A percentile compares a stretch with the other conserved stretches of the same genome.
phyloP scores from a whole-genome alignment of 2,797 vertebrate genomes.

The Cichlasoma orientale region DNA sequence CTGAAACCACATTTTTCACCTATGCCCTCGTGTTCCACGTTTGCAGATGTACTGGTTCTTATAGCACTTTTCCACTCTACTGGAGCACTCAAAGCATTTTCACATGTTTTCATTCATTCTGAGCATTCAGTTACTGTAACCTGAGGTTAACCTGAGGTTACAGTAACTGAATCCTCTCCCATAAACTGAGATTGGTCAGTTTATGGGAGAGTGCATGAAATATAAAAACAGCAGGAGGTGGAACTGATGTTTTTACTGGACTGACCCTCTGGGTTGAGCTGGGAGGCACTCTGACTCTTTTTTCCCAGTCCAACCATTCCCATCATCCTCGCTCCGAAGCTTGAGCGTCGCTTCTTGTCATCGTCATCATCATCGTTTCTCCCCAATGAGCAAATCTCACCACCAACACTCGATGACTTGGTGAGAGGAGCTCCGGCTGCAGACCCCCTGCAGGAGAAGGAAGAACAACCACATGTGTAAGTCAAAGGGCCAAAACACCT shows the following conservation, averaged over 20 bases:
- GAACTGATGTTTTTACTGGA: conserved; percentile 5
- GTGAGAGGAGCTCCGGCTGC: conserved; percentile 81
- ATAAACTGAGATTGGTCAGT: not conserved
- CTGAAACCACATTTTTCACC: too few species aligned
- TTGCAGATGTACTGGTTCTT: not conserved
- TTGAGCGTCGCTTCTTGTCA: conserved; percentile 92
- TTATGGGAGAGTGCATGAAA: not conserved
- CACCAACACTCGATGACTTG: conserved; percentile 90
- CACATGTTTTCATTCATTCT: too few species aligned
- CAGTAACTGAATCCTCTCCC: too few species aligned
- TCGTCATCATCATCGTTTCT: conserved; percentile 93
- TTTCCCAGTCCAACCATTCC: conserved; percentile 94
- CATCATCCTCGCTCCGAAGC: conserved; percentile 94
- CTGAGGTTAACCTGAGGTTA: too few species aligned
- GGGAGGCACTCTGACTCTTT: conserved; percentile 92
- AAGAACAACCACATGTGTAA: not conserved
- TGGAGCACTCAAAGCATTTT: too few species aligned
- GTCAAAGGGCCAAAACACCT: not conserved
- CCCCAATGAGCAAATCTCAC: conserved; percentile 92
- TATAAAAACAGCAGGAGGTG: not conserved
- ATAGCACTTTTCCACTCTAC: too few species aligned
- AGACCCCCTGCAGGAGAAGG: conserved; percentile 79
- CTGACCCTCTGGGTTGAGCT: conserved; percentile 95
- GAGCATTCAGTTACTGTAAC: too few species aligned
- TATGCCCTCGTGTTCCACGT: not conserved